Base-by-base conservation (phyloP, 2,888 invertebrate genomes). In the Aleiodes alternator region DNA sequence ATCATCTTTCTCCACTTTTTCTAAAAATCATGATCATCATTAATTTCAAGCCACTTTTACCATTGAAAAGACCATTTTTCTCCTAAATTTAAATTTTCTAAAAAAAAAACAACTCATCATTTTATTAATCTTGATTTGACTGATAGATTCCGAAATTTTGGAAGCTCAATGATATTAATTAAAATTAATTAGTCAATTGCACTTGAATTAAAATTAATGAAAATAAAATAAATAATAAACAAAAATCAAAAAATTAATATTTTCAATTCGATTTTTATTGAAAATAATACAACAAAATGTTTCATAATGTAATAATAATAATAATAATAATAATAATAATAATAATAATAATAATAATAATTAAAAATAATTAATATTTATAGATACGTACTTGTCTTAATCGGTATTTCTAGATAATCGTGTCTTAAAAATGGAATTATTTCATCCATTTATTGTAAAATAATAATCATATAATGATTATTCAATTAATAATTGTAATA, bases 281-380 rank as follows among this genome's bases (percentile, higher is more conserved):
- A 88, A 89, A 89, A 89, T 89, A 88, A 89, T 89, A 89, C 89
- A 89, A 89, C 89, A 89, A 89, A 89, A 89, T 89, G 85, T 88
- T 84, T 88, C 84, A 87, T 88, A 87, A 86, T 86, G 86, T 78
- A 79, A 79, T 80, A 86, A 84, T 85, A 81, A 84, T 85, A 83
- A n/a, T n/a, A n/a, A 83, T 79, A 79, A 79, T 80, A 86, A 84
- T 85, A 81, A 84, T 85, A 83, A 83, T 79, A 79, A 79, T 80
- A 86, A 84, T 85, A 81, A 84, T 85, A 83, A 83, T 34, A 34
- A 34, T 34, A 34, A 34, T 34, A 34, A 31, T 86, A 85, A 86
- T 85, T 87, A 88, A 85, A 87, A 88, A 88, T 87, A 88, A 88
- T 87, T 86, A 86, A 88, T 88, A 87, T 87, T 87, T 85, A 88